Evolutionary conservation across 2,113 vertebrate genomes (phyloP).

Genomic region (Prolemur simus): DNA sequence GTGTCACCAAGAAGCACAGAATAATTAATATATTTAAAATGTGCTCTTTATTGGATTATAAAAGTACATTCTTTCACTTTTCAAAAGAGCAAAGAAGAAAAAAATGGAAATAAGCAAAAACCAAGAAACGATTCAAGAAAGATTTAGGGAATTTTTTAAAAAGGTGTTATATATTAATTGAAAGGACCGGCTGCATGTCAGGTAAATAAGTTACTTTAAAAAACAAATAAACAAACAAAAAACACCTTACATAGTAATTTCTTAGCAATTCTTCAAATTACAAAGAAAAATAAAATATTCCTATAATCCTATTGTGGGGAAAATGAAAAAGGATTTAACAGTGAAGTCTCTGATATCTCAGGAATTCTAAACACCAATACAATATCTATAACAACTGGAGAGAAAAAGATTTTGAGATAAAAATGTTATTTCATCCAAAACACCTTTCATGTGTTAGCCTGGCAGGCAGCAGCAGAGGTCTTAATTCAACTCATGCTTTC

Average conservation of each 20-base stretch:
- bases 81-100: background rate
- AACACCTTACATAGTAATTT: background rate
- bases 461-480: background rate
- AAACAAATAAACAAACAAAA: background rate
- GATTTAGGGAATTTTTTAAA: background rate
- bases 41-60: background rate
- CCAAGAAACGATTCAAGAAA: background rate
- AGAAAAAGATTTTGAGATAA: background rate
- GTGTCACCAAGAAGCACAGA: background rate
- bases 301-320: background rate
- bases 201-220: background rate
- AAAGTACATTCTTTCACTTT: background rate
- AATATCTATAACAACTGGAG: background rate
- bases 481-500: background rate
- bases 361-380: background rate
- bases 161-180: background rate
- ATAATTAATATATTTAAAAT: background rate
- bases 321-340: background rate
- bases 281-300: background rate
- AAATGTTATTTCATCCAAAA: background rate
- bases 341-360: background rate
- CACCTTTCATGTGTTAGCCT: background rate
- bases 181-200: background rate
- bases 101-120: background rate
- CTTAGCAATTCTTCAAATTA: background rate